Percentiles rank a stretch among this genome's conserved stretches.
phyloP scores from a whole-genome alignment of 2,888 invertebrate species.

The Oscheius myriophilus region DNA sequence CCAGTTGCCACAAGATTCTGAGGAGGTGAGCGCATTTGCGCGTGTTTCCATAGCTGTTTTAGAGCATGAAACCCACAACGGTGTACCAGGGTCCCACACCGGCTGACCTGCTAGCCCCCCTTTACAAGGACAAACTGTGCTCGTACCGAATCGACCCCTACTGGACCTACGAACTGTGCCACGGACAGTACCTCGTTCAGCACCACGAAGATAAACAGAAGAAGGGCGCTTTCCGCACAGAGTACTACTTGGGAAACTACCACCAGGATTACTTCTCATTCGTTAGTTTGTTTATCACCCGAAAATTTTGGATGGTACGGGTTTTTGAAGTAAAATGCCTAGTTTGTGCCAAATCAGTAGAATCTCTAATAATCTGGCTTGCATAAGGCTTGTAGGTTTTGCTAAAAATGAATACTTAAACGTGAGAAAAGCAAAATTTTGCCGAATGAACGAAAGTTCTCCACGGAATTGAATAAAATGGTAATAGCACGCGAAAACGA shows the following conservation, averaged over 20 bases:
- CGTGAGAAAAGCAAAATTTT: no score
- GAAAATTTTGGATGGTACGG: no score
- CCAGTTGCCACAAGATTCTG: conserved; percentile 33
- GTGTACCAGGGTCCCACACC: conserved; percentile 8
- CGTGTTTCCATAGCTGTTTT: conserved; percentile 2
- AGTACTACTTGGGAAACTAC: conserved; percentile 68
- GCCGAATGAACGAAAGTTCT: no score
- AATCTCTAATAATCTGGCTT: no score
- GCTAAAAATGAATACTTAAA: no score
- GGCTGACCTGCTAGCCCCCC: conserved; percentile 15
- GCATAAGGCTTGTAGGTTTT: no score
- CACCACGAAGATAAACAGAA: conserved; percentile 93
- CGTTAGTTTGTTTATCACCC: conserved; percentile 32
- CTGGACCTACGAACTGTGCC: conserved; percentile 66
- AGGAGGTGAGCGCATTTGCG: conserved; percentile 23
- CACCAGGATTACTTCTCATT: conserved; percentile 36
- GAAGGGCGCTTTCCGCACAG: conserved; percentile 67
- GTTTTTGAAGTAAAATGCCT: no score
- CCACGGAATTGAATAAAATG: no score
- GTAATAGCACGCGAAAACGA: no score
- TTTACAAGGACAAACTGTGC: conserved; percentile 53
- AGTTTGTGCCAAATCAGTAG: no score
- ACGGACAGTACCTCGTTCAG: conserved; percentile 81
- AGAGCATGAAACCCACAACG: conserved; percentile 26
- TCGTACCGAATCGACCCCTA: conserved; percentile 72